A percentile compares a stretch with the other conserved stretches of the same genome.
These are phyloP conservation scores for Rhingia campestris DNA, from an alignment of 2,888 invertebrate genomes.

Conservation along the genomic window DNA sequence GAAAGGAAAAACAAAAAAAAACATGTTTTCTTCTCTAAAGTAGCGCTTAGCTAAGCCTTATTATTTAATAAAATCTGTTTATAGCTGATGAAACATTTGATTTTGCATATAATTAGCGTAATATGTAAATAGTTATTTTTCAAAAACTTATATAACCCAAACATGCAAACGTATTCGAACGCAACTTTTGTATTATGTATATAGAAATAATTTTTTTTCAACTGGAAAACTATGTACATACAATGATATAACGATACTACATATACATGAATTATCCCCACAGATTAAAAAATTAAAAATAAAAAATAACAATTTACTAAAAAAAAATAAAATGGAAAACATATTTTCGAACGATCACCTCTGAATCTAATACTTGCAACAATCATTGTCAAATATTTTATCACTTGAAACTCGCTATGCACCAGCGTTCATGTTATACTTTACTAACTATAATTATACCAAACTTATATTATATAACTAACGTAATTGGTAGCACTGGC, in stretches of 20 bases:
- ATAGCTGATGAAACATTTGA: slow-evolving; percentile 15
- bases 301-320: slow-evolving; percentile 12
- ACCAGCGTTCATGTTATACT: slow-evolving; percentile 66
- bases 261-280: slow-evolving; percentile 36
- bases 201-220: slow-evolving; percentile 21
- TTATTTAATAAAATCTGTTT: slow-evolving; percentile 22
- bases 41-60: slow-evolving; percentile 51
- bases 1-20: slow-evolving; percentile 16
- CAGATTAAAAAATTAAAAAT: slow-evolving; percentile 13
- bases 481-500: slow-evolving; percentile 40
- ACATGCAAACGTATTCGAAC: slow-evolving; percentile 52
- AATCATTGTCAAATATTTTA: slow-evolving; percentile 63
- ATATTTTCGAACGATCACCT: slow-evolving; percentile 63
- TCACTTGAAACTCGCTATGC: slow-evolving; percentile 58
- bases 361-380: slow-evolving; percentile 63
- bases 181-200: slow-evolving; percentile 63
- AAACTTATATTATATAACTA: slow-evolving; percentile 25
- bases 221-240: slow-evolving; percentile 51
- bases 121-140: slow-evolving; percentile 60
- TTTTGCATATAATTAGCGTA: slow-evolving; percentile 61
- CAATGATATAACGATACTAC: slow-evolving; percentile 26
- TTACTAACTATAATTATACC: slow-evolving; percentile 36
- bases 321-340: slow-evolving; percentile 4
- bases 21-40: slow-evolving; percentile 29
- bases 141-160: slow-evolving; percentile 22